Evolutionary conservation across 2,888 invertebrate genomes (phyloP).

Genomic region (Drosophila pseudotakahashii): DNA sequence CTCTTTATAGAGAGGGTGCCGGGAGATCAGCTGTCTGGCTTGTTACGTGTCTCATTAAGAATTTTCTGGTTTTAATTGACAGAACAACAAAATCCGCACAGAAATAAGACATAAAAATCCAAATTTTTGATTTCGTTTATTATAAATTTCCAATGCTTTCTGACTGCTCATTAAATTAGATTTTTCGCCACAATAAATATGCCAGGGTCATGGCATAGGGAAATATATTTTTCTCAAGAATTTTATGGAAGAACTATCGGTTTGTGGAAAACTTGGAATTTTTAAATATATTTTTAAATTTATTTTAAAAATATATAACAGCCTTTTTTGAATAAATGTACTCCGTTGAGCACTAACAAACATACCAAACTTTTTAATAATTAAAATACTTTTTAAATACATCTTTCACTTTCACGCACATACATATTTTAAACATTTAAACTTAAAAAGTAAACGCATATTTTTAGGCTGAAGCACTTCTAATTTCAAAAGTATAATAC

Average conservation of each 20-base stretch:
- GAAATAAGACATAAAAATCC: constrained; percentile 49
- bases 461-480: constrained; percentile 6
- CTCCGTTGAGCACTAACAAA: too few species aligned
- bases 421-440: too few species aligned
- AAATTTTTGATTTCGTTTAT: constrained; percentile 31
- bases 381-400: too few species aligned
- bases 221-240: constrained; percentile 1
- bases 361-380: too few species aligned
- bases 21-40: constrained; percentile 45
- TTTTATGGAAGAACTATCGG: neutral
- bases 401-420: too few species aligned
- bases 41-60: constrained; percentile 78
- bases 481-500: too few species aligned
- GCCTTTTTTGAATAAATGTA: too few species aligned
- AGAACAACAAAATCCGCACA: constrained; percentile 41
- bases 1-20: neutral
- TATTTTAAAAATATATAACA: too few species aligned
- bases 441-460: constrained; percentile 1
- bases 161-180: constrained; percentile 30
- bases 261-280: neutral
- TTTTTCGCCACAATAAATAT: constrained; percentile 24
- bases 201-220: constrained; percentile 26
- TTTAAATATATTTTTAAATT: too few species aligned
- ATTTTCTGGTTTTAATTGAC: constrained; percentile 74
- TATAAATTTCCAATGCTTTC: constrained; percentile 39